Conservation (phyloP, 2,797 vertebrate genomes). For the Sebastes hubbsi region DNA sequence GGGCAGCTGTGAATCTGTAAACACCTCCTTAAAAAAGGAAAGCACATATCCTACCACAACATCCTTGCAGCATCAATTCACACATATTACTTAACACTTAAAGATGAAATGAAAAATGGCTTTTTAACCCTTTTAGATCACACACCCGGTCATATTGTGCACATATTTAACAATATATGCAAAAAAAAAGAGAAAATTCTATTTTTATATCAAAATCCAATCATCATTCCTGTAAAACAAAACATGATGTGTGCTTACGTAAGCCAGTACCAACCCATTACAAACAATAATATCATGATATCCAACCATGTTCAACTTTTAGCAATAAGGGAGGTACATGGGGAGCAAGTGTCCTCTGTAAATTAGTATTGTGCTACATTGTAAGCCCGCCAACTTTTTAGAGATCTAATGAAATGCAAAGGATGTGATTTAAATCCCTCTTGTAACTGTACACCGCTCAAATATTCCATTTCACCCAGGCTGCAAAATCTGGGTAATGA, state of each 20-base stretch:
- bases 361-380: no score
- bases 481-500: no score
- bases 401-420: no score
- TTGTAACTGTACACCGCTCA: no score
- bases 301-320: no score
- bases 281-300: background rate
- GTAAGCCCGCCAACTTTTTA: no score
- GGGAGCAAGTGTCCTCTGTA: no score
- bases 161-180: background rate
- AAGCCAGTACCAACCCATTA: background rate
- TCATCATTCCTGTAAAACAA: background rate
- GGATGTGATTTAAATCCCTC: no score
- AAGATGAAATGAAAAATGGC: no score
- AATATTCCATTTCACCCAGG: no score
- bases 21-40: constrained; percentile 28
- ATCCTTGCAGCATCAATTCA: background rate
- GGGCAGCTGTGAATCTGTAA: constrained; percentile 49
- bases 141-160: background rate
- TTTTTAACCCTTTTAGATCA: no score
- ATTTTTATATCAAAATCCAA: background rate
- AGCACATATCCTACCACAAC: background rate
- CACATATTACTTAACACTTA: background rate
- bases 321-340: no score
- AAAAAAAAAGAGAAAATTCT: background rate
- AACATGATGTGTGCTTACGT: background rate